These are phyloP conservation scores for Entelurus aequoreus DNA, from an alignment of 2,113 vertebrate genomes.

Conservation along the genomic window DNA sequence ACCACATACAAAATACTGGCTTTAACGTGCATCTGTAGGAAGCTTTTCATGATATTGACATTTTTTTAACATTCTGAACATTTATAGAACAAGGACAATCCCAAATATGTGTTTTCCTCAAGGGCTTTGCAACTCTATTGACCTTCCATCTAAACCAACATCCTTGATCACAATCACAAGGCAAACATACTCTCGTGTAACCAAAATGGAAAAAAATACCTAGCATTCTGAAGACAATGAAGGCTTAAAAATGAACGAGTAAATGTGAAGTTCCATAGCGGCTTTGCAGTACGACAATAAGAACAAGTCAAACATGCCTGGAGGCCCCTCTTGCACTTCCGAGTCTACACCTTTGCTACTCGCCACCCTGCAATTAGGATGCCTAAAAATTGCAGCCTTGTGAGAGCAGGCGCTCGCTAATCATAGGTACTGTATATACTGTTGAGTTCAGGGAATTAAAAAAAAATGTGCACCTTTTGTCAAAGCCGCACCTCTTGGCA, in stretches of 20 bases:
- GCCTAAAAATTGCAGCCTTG: conserved; percentile 63
- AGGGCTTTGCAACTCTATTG: conserved; percentile 29
- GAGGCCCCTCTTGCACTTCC: conserved; percentile 59
- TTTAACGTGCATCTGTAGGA: no score
- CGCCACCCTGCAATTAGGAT: conserved; percentile 69
- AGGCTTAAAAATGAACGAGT: neutral
- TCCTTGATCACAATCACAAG: conserved; percentile 26
- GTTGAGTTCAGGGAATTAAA: conserved; percentile 62
- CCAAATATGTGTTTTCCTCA: conserved; percentile 28
- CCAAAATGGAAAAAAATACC: conserved; percentile 16
- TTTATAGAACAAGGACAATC: conserved; percentile 24
- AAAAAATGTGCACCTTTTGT: conserved; percentile 62
- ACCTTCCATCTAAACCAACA: conserved; percentile 41
- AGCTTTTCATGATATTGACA: conserved; percentile 3
- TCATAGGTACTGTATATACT: conserved; percentile 61
- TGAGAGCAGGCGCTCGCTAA: conserved; percentile 57
- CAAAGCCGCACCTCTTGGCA: conserved; percentile 43
- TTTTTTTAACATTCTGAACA: conserved; percentile 26
- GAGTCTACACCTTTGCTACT: conserved; percentile 61
- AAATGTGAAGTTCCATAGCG: conserved; percentile 17
- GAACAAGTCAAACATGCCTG: conserved; percentile 50
- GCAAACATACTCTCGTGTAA: conserved; percentile 35
- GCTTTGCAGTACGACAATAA: neutral
- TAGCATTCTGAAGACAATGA: neutral
- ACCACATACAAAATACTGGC: no score